Evolutionary conservation across 1,140 invertebrate species (phyloP), one percentile per base, ranked within the genome.

Genomic region (Pseudomyrmex gracilis): DNA sequence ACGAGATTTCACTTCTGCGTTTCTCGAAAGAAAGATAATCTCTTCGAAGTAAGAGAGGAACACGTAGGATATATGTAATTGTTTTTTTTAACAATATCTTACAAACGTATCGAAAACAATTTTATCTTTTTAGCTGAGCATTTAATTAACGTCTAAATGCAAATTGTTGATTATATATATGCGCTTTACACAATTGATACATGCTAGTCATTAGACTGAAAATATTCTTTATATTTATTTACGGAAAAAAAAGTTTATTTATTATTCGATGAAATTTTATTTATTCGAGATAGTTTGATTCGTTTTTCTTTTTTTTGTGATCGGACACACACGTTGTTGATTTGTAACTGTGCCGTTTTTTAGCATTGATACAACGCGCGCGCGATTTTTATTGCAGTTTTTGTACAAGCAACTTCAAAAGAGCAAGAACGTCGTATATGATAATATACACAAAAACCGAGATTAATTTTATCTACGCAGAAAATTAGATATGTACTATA

Each of bases 401-500:
- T 24, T 47, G 43, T 24, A 17, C 57, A 43, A 8, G 9, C 55
- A 66, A 76, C 15, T 12, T 53, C 24, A 24, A 45, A 49, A 34
- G 10, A 24, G 17, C 45, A 67, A 77, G 49, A 77, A 67, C 24
- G 17, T 77, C 43, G 24, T 24, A 22, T 64, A 60, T 64, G 60
- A 51, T 63, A 22, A 63, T 77, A 67, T 34, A 77, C 51, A 34
- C 53, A 67, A 10, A 2, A 17, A 51, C 2, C 2, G 73, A 20
- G 43, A 74, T 45, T 34, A 34, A 34, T 34, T 34, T 34, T 34
- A 34, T 34, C 34, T 24, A 66, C 13, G 4, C 53, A 82, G 71
- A 87, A 84, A 87, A 85, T 84, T 73, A 87, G 24, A 49, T 78
- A 60, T 60, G n/a, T 63, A 49, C 60, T 63, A 34, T 34, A 34